Base-by-base conservation (phyloP, 2,113 vertebrate genomes). In the Furnarius figulus region DNA sequence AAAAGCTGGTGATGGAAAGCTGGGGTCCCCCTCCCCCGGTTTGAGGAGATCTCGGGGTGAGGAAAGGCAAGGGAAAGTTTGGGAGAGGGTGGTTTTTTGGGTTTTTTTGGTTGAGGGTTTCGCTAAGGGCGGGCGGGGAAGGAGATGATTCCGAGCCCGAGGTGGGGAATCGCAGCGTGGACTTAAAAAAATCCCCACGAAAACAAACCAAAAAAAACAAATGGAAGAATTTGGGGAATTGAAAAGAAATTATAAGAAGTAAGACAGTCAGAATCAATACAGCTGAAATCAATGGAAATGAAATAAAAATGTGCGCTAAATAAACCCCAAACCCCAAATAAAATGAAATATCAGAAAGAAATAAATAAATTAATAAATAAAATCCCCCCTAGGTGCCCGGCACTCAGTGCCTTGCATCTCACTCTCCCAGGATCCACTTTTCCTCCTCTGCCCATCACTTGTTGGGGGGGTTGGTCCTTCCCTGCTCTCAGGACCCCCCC, bases 1-100 rank as follows among this genome's bases (percentile, higher is more conserved):
- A n/a, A n/a, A n/a, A n/a, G n/a, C n/a, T n/a, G n/a, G n/a, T 90
- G 53, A 76, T 39, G 84, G 95, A 53, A 66, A 84, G 59, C 68
- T 27, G 70, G 56, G 47, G 37, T 62, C 10, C 40, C 44, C 33
- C 15, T 17, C 2, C 10, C 13, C 20, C 10, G 3, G 6, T 3
- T 24, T 35, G 50, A 14, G 66, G 39, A 50, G 30, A 5, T 14
- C 30, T 35, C 3, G 70, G 53, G 58, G 56, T 19, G 73, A 24
- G 58, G 61, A 25, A 46, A 14, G 53, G 5, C 18, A 24, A 25
- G 52, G 44, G 13, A 50, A 79, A 87, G 74, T 93, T 91, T 53
- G 42, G 31, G 47, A 25, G 35, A 71, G 12, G 12, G 24, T 46
- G 44, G 17, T 19, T 46, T 46, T 46, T 46, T 46, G 19, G 44